Evolutionary conservation across 1,140 invertebrate genomes (phyloP), one percentile per base, ranked within the genome.

Genomic region (Maconellicoccus hirsutus): DNA sequence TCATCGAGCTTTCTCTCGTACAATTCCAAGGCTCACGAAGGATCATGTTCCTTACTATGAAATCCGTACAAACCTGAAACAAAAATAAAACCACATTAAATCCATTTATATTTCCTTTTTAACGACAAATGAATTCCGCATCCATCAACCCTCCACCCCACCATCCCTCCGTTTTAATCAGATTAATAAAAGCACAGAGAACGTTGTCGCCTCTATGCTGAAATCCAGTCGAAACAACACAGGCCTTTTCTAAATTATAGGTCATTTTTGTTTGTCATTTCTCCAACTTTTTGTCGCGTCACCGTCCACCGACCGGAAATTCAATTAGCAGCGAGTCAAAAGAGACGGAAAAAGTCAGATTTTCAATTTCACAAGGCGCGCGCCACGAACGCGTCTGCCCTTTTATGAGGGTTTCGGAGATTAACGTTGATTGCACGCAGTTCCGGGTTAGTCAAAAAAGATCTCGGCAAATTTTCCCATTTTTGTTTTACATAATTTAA

Each of bases 181-280:
- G 29, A 33, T 33, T 33, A 33, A 33, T 33, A 33, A 33, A 33
- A 33, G 29, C 29, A 33, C 29, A 3, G 12, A 12, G 12, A 33
- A 33, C 29, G 12, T 12, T 33, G 29, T 33, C 29, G 29, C 29
- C 29, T 3, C 29, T 33, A 6, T 33, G 29, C 3, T 6, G 12
- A 33, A 33, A 3, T 12, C 12, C 29, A 12, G 12, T 12, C 29
- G 12, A 33, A 33, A 33, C 12, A 33, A 33, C 12, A 33, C 29
- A 12, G 4, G 29, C 29, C 29, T 33, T 33, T 33, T 33, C 29
- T 33, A 33, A 33, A 33, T 52, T 52, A 52, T 52, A 52, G 42
- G 42, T 52, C 42, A 52, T 52, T 52, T 52, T 52, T 52, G 42
- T 52, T 52, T 52, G 42, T 52, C 42, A 52, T 52, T 52, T 52